Evolutionary conservation across 2,113 vertebrate genomes (phyloP).

Genomic region (Cephalopterus ornatus): DNA sequence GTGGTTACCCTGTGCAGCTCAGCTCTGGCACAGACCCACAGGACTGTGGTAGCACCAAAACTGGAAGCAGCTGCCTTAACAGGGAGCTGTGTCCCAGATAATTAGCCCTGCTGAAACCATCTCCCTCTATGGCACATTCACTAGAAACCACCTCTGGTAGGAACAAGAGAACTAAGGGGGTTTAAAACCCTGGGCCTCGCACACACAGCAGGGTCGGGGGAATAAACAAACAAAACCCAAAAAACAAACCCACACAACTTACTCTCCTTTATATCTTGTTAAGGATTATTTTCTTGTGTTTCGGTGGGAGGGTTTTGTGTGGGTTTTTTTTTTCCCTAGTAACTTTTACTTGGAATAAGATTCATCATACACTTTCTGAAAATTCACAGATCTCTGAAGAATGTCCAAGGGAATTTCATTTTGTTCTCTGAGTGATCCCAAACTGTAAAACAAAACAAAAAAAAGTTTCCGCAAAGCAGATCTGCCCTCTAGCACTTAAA

Average conservation of each 20-base stretch:
- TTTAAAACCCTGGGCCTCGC: background rate
- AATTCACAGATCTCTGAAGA: background rate
- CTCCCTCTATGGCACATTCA: background rate
- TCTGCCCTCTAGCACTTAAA: background rate
- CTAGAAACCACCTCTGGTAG: background rate
- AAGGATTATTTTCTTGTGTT: background rate
- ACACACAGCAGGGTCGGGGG: background rate
- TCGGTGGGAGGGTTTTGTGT: background rate
- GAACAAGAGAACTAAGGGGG: background rate
- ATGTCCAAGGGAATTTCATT: background rate
- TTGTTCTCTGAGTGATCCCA: background rate
- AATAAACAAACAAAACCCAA: background rate
- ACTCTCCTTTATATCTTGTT: background rate
- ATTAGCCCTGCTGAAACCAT: background rate
- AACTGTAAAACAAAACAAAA: background rate
- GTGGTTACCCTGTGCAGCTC: background rate
- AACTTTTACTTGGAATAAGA: background rate
- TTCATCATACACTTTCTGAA: background rate
- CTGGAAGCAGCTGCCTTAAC: background rate
- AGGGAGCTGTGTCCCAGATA: background rate
- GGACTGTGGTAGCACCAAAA: background rate
- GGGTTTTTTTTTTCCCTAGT: background rate
- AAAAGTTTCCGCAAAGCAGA: accelerated
- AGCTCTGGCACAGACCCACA: background rate
- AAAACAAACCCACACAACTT: too few relatives aligned